phyloP scores from a whole-genome alignment of 64 coral and sea anemone species.

The Trachythela sp. region DNA sequence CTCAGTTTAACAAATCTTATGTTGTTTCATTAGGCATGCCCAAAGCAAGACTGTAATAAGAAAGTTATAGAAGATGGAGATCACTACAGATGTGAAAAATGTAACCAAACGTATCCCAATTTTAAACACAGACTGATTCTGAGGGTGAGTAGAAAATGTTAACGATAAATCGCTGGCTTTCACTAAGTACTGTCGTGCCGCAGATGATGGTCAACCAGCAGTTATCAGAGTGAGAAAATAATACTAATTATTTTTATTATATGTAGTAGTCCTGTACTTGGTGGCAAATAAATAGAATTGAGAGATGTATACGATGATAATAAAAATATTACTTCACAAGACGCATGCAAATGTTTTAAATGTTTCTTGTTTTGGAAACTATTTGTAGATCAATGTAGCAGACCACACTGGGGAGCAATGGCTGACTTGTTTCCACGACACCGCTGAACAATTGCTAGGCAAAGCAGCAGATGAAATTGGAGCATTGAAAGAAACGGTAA shows the following conservation, averaged over 20 bases:
- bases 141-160: too few species aligned
- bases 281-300: too few species aligned
- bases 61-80: slow-evolving; percentile 88
- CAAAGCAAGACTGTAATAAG: slow-evolving; percentile 81
- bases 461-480: slow-evolving; percentile 71
- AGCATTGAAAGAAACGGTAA: slow-evolving; percentile 61
- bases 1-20: not conserved
- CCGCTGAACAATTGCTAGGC: slow-evolving; percentile 62
- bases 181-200: too few species aligned
- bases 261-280: too few species aligned
- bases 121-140: slow-evolving; percentile 88
- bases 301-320: too few species aligned
- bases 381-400: slow-evolving; percentile 69
- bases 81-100: slow-evolving; percentile 85
- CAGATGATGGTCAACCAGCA: too few species aligned
- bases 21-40: slow-evolving; percentile 62
- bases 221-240: too few species aligned
- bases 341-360: not conserved
- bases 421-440: slow-evolving; percentile 95
- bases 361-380: slow-evolving; percentile 7
- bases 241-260: too few species aligned
- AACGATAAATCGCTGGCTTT: too few species aligned
- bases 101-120: slow-evolving; percentile 61
- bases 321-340: not conserved
- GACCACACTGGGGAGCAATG: slow-evolving; percentile 85